Evolutionary conservation across 2,113 vertebrate species (phyloP).

Genomic region (Nettapus auritus): DNA sequence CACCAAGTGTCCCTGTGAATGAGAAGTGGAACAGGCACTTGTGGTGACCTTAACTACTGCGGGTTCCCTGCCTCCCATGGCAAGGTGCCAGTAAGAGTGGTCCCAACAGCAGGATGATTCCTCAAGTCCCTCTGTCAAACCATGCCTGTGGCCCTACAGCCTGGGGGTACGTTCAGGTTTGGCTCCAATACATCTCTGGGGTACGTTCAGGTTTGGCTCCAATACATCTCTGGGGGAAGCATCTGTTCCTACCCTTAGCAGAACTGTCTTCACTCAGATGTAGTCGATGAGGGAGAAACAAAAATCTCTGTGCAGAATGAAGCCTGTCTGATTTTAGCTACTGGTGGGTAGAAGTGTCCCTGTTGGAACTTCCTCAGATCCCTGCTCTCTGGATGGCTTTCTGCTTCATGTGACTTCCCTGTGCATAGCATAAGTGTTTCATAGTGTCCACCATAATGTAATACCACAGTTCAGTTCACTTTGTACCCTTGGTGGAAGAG

Average conservation of each 20-base stretch:
- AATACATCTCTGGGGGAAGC: not conserved
- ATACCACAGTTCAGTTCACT: not conserved
- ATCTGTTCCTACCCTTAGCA: not conserved
- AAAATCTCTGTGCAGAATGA: not conserved
- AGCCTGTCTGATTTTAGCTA: not conserved
- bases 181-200: not conserved
- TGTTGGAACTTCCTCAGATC: not conserved
- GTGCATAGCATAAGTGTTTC: not conserved
- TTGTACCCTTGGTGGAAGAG: not conserved
- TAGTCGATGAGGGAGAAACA: not conserved
- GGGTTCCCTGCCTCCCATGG: not conserved
- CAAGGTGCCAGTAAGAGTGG: not conserved
- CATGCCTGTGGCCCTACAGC: not conserved
- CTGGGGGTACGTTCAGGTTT: not conserved
- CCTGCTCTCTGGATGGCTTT: not conserved
- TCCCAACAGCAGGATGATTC: not conserved
- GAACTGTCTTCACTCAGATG: not conserved
- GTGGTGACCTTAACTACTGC: not conserved
- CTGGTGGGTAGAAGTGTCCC: not conserved
- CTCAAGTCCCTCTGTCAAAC: not conserved
- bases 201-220: not conserved
- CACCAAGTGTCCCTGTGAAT: not conserved
- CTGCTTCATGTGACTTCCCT: not conserved
- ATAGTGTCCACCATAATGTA: not conserved
- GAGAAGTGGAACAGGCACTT: not conserved